Evolutionary conservation across 2,113 vertebrate species (phyloP), one percentile per base, ranked within the genome.

Genomic region (Leptobrachium leishanense): DNA sequence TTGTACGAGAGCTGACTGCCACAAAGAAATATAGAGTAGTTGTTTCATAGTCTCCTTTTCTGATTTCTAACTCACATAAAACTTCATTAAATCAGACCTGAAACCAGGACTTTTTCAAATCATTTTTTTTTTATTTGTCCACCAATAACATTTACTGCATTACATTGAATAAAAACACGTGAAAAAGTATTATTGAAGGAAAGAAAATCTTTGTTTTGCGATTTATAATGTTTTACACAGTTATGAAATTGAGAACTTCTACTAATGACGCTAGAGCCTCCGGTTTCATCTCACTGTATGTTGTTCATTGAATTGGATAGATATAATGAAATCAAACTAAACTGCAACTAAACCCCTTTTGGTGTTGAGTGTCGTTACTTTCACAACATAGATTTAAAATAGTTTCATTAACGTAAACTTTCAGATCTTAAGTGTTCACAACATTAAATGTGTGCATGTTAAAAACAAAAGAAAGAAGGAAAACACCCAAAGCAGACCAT

Each of bases 11-110:
- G 74, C 55, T 84, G 82, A 83, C 75, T 86, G 82, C 80, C 13
- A 81, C 80, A 68, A 77, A 72, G 62, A 82, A 86, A 86, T 84
- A 66, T 75, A 89, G 86, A 86, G 88, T 87, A 85, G 72, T 20
- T 79, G 68, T 82, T 81, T 59, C 72, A 83, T 79, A 83, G 15
- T 39, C 50, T 68, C 65, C 85, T 70, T 0, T 84, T 85, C 31
- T 50, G 43, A 62, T 85, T 72, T 0, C 68, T 84, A 77, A 82
- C 78, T 88, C 85, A 70, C 72, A 75, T 62, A 41, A 87, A 74
- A 85, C 65, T 40, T 84, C 42, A 20, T 82, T 80, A 76, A 74
- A 13, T 84, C 84, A 83, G 83, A 84, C 75, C n/a, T 2, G 13
- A 59, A 59, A 59, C 10, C 13, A 59, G 55, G 55, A 59, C 11